A percentile compares a stretch with the other conserved stretches of the same genome.
These are phyloP conservation scores for Lasioglossum figueresi DNA, from an alignment of 2,888 invertebrate species.

Conservation along the genomic window DNA sequence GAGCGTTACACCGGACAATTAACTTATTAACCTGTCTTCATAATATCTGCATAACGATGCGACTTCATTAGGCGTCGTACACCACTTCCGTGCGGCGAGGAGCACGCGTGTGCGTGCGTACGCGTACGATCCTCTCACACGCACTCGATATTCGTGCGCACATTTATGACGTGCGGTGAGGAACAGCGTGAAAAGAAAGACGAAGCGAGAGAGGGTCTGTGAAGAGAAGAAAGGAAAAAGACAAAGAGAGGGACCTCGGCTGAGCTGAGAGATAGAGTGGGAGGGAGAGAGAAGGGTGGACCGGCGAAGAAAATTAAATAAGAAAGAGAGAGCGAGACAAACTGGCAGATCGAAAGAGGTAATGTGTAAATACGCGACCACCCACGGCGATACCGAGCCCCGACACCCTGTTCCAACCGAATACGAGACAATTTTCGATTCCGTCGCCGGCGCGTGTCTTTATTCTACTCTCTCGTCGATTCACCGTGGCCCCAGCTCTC, in stretches of 20 bases:
- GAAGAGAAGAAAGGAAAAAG: background rate
- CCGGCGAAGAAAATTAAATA: constrained; percentile 49
- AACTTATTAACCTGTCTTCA: constrained; percentile 75
- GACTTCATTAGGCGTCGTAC: constrained; percentile 71
- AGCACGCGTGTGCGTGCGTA: constrained; percentile 6
- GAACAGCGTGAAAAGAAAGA: constrained; percentile 45
- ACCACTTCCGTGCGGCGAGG: constrained; percentile 27
- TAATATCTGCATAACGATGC: constrained; percentile 75
- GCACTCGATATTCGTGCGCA: constrained; percentile 28
- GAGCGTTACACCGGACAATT: constrained; percentile 63
- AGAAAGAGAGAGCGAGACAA: constrained; percentile 56
- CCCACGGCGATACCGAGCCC: constrained; percentile 72
- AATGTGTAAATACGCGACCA: constrained; percentile 77
- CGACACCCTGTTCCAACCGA: constrained; percentile 61
- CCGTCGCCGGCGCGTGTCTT: constrained; percentile 28
- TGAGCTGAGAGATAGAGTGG: background rate
- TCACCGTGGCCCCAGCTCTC: background rate
- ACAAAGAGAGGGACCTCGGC: background rate
- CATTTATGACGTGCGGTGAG: constrained; percentile 21
- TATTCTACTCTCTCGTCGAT: constrained; percentile 3
- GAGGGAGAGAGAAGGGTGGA: background rate
- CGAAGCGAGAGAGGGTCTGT: background rate
- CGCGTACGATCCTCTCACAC: constrained; percentile 17
- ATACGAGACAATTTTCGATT: constrained; percentile 61
- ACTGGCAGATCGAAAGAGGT: constrained; percentile 68